A percentile compares a stretch with the other conserved stretches of the same genome.
These are phyloP conservation scores for Nettapus auritus DNA, from an alignment of 2,113 vertebrate genomes.

Conservation along the genomic window DNA sequence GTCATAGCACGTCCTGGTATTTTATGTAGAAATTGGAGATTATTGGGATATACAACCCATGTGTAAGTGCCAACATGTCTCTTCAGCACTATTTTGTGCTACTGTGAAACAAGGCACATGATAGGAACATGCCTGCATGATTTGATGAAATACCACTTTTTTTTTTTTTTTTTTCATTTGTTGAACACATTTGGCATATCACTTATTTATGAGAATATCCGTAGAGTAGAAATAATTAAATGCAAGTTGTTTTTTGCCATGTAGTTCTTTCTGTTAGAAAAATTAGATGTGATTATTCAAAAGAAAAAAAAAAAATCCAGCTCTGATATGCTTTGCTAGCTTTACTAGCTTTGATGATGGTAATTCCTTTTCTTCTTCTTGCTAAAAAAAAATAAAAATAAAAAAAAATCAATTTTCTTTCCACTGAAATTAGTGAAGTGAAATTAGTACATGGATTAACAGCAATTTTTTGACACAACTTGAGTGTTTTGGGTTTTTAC, in stretches of 20 bases:
- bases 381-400: not conserved
- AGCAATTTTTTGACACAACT: not conserved
- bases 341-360: not conserved
- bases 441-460: not conserved
- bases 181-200: not conserved
- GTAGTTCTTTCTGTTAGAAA: not conserved
- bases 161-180: not conserved
- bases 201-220: not conserved
- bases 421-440: not conserved
- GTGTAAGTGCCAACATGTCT: not conserved
- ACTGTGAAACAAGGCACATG: not conserved
- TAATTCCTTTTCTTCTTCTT: not conserved
- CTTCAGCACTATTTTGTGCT: accelerated
- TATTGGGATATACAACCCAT: not conserved
- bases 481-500: not conserved
- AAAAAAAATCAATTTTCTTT: not conserved
- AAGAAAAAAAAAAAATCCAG: not conserved
- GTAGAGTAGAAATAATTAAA: not conserved
- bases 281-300: not conserved
- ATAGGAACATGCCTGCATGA: not conserved
- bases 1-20: not conserved
- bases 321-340: not conserved
- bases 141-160: not conserved
- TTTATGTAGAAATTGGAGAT: not conserved
- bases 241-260: not conserved